A percentile compares a stretch with the other conserved stretches of the same genome.
Conservation (phyloP, 2,888 invertebrate genomes). For the Dicycla oo region DNA sequence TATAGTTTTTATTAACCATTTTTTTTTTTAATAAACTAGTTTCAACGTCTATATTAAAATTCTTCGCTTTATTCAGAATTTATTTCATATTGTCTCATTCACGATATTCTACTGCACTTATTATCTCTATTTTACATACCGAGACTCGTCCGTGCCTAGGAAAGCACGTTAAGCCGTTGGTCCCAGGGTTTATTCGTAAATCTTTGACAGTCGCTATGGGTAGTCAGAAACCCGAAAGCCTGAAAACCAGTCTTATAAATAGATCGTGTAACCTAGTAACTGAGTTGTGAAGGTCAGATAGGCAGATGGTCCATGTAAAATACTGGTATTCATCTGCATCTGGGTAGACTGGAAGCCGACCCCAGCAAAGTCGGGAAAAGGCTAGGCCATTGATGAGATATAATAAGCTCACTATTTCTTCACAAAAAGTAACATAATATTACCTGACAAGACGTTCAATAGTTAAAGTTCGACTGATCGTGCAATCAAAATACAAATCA, state of each 20-base stretch:
- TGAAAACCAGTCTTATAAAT: background rate
- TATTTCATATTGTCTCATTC: slow-evolving; percentile 14
- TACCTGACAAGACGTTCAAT: too few relatives aligned
- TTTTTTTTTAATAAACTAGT: slow-evolving; percentile 28
- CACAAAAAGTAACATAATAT: too few relatives aligned
- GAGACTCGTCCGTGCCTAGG: too few relatives aligned
- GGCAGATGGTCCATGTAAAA: background rate
- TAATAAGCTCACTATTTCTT: too few relatives aligned
- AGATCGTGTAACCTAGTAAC: background rate
- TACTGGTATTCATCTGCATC: background rate
- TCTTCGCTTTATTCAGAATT: slow-evolving; percentile 3
- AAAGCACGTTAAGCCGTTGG: background rate
- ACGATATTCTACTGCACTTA: background rate
- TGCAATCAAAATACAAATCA: background rate
- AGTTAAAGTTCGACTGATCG: background rate
- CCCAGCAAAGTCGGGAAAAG: background rate
- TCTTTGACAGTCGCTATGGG: background rate
- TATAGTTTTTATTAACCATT: slow-evolving; percentile 10
- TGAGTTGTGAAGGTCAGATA: background rate
- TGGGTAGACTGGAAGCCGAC: background rate
- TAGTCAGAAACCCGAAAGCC: background rate
- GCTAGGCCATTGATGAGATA: too few relatives aligned
- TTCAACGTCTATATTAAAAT: slow-evolving; percentile 23
- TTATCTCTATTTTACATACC: background rate
- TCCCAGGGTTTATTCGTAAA: background rate